phyloP scores from a whole-genome alignment of 2,888 invertebrate genomes.

The Epinotia nisella region DNA sequence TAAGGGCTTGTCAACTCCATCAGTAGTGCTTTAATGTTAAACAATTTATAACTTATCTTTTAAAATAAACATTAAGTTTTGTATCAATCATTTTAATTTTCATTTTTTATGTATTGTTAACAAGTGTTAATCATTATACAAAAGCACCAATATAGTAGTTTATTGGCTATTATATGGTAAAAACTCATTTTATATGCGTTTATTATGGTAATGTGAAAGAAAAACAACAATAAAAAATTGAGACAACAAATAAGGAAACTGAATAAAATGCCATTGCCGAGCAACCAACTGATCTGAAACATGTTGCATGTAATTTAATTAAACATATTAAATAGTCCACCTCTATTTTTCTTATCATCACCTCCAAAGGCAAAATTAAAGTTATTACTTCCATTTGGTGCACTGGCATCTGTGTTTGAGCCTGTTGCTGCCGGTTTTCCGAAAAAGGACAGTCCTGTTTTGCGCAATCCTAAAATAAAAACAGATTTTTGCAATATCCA shows the following conservation, averaged over 20 bases:
- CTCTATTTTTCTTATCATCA: constrained; percentile 68
- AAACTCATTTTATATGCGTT: constrained; percentile 8
- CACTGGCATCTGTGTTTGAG: constrained; percentile 53
- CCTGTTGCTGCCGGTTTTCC: constrained; percentile 54
- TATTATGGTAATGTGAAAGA: constrained; percentile 10
- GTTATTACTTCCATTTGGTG: constrained; percentile 55
- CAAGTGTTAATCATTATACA: constrained; percentile 7
- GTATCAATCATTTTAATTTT: constrained; percentile 12
- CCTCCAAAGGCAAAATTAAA: constrained; percentile 75
- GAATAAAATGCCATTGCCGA: neutral
- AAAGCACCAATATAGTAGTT: neutral
- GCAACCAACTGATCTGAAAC: neutral
- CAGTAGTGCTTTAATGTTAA: constrained; percentile 58
- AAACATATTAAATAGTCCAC: constrained; percentile 75
- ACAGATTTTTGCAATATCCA: neutral
- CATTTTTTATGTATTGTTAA: constrained; percentile 3
- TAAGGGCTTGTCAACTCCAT: constrained; percentile 95
- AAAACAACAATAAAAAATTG: constrained; percentile 8
- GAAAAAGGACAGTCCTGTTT: constrained; percentile 72
- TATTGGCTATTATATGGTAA: neutral
- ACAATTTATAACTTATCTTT: constrained; percentile 4
- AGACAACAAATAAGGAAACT: constrained; percentile 9
- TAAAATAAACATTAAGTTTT: constrained; percentile 40
- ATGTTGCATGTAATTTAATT: constrained; percentile 51
- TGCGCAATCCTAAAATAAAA: constrained; percentile 65